Percentiles rank a stretch among this genome's conserved stretches.
Conservation (phyloP, 2,113 vertebrate species). For the Callaeas wilsoni region DNA sequence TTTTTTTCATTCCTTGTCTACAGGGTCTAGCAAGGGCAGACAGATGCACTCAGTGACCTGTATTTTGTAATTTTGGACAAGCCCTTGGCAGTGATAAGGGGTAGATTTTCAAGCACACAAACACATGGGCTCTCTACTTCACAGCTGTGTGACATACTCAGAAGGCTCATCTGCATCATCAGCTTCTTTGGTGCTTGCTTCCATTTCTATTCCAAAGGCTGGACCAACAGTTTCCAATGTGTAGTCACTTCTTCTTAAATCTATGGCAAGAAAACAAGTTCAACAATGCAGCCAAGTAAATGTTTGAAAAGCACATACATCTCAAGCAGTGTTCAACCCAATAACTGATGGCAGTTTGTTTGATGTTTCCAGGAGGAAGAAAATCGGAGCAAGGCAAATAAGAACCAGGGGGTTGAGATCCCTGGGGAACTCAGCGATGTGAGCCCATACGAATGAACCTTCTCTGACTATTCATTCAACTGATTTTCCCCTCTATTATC, state of each 20-base stretch:
- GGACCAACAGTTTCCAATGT: constrained; percentile 52
- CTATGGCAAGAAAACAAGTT: constrained; percentile 68
- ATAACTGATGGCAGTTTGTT: background rate
- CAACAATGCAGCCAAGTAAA: background rate
- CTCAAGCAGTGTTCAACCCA: background rate
- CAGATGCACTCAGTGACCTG: background rate
- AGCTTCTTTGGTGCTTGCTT: background rate
- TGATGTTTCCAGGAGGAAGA: background rate
- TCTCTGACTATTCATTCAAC: background rate
- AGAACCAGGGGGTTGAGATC: background rate
- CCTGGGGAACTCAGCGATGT: background rate
- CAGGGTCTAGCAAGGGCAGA: background rate
- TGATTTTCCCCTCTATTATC: background rate
- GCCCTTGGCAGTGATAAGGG: background rate
- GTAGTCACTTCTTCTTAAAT: constrained; percentile 78
- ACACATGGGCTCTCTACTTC: background rate
- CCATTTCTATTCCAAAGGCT: constrained; percentile 25
- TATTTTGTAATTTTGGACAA: background rate
- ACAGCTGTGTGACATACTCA: constrained; percentile 67
- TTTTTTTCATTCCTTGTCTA: background rate
- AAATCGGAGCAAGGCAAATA: background rate
- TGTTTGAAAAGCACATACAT: background rate
- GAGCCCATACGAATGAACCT: background rate
- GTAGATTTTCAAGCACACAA: background rate
- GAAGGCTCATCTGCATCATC: background rate